Conservation (phyloP, 2,113 vertebrate species). For the Ammodytes dubius region DNA sequence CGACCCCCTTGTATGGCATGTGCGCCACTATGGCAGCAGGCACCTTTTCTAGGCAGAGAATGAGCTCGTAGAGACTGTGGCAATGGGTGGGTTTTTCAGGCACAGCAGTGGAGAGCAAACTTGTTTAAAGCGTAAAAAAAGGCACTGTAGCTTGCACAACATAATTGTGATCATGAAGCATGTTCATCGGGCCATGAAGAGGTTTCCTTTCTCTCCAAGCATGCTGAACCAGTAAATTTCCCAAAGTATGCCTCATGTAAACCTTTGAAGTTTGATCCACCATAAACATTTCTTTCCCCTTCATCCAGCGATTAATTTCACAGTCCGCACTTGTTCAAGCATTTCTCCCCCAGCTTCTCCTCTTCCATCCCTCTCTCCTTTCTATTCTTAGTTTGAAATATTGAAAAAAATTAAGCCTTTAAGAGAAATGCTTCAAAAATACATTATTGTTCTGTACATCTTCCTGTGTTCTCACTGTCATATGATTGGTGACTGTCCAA, state of each 20-base stretch:
- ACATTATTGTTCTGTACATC: constrained; percentile 85
- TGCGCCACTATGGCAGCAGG: constrained; percentile 80
- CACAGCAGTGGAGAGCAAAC: constrained; percentile 51
- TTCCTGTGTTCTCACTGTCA: constrained; percentile 96
- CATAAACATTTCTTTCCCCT: constrained; percentile 78
- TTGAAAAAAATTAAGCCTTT: constrained; percentile 16
- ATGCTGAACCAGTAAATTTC: constrained; percentile 76
- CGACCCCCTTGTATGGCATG: constrained; percentile 86
- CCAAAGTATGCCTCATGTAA: constrained; percentile 82
- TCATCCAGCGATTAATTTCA: constrained; percentile 80
- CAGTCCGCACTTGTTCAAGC: constrained; percentile 74
- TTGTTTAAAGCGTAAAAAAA: constrained; percentile 41
- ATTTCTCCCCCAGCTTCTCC: constrained; percentile 77
- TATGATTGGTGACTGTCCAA: constrained; percentile 95
- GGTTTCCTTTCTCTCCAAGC: constrained; percentile 77
- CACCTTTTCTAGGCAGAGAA: constrained; percentile 72
- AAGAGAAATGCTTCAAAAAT: constrained; percentile 86
- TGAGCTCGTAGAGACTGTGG: constrained; percentile 47
- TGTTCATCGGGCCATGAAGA: constrained; percentile 81
- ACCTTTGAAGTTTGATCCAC: constrained; percentile 76
- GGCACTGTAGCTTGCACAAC: constrained; percentile 77
- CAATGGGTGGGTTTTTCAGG: constrained; percentile 68
- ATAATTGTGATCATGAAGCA: constrained; percentile 82
- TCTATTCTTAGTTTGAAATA: constrained; percentile 55
- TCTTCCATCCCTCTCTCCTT: constrained; percentile 77